These are phyloP conservation scores for Brachionus sp. DNA, from an alignment of 1,140 invertebrate genomes.

Conservation along the genomic window DNA sequence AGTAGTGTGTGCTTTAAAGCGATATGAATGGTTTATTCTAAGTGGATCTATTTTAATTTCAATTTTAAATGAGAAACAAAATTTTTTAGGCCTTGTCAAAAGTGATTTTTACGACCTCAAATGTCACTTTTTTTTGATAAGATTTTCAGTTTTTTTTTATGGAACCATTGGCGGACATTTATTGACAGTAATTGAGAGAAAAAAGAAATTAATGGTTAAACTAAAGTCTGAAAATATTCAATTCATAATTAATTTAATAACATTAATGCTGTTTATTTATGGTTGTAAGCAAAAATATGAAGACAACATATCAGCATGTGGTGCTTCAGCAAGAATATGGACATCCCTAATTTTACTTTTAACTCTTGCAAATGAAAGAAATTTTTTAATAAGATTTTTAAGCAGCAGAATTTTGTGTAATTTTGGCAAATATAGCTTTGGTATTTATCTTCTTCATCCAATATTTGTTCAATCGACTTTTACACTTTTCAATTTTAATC, in stretches of 20 bases:
- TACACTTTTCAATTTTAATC: background rate
- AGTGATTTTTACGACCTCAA: background rate
- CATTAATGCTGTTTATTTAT: background rate
- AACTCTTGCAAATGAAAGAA: background rate
- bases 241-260: background rate
- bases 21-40: background rate
- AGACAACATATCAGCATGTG: background rate
- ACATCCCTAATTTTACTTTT: background rate
- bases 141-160: conserved; percentile 31
- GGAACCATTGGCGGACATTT: background rate
- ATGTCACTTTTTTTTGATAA: background rate
- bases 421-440: conserved; percentile 27
- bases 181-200: background rate
- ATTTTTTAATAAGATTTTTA: background rate
- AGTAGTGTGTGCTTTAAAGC: background rate
- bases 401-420: background rate
- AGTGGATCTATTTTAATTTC: background rate
- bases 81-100: background rate
- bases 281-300: background rate
- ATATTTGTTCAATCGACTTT: conserved; percentile 33
- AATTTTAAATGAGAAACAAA: background rate
- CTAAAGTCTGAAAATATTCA: background rate
- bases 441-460: conserved; percentile 24
- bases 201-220: background rate
- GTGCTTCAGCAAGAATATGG: conserved; percentile 5